Base-by-base conservation (phyloP, 2,113 vertebrate genomes). In the Nothoprocta perdicaria region DNA sequence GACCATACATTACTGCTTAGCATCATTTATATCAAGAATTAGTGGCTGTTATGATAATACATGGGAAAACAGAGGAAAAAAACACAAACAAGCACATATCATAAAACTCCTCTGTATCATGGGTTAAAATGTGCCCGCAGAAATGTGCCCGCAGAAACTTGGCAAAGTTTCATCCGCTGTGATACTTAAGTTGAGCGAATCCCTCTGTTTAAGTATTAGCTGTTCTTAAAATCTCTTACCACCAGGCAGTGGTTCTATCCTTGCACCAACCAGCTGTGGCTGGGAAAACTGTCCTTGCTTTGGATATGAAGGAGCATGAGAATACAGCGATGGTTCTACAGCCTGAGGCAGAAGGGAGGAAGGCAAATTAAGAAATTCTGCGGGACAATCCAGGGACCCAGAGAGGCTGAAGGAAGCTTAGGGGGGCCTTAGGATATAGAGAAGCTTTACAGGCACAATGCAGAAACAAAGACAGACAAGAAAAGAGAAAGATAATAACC, bases 21-120 rank as follows among this genome's bases (percentile, higher is more conserved):
- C 86, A 96, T 96, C 85, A 95, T 97, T 96, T 97, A 90, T 96
- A 95, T 97, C 91, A 96, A 92, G 89, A 96, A 96, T 97, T 97
- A 94, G 84, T 94, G 90, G 90, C 76, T 96, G 86, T 95, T 91
- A 61, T 94, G 90, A 94, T 96, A 95, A 93, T 91, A 67, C 71
- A 96, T 46, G 82, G 96, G 87, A 96, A 96, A 94, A 92, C 63
- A 85, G 74, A 95, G 96, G 81, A 81, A 60, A 95, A 88, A 88
- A 95, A 95, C 80, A 95, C 88, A 94, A 94, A 95, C 83, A 93
- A 95, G 83, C 63, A 97, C 97, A 95, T 96, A 95, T 92, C 75
- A 95, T 94, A 84, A 87, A 76, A 86, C 58, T 88, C 23, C 69
- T 74, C 65, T 68, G 85, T 69, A 80, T 45, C 53, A 26, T 1